These are phyloP conservation scores for Actinia tenebrosa DNA, from an alignment of 64 coral and sea anemone species.

Conservation along the genomic window DNA sequence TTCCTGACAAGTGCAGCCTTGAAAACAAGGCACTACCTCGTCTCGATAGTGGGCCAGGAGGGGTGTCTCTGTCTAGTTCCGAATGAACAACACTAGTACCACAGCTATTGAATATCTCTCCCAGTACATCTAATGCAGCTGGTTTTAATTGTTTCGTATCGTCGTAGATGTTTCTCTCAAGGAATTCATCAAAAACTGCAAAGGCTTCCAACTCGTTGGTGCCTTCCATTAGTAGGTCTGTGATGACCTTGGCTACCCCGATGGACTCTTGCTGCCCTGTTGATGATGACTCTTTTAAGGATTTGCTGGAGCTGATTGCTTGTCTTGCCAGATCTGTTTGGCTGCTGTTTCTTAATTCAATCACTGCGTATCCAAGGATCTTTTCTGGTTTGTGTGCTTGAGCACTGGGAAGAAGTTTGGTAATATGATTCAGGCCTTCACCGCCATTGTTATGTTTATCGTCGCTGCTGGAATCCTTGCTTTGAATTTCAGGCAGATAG, in stretches of 20 bases:
- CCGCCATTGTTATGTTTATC: neutral
- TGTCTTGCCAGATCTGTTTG: constrained; percentile 77
- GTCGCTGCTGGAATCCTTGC: neutral
- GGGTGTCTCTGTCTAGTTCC: constrained; percentile 1
- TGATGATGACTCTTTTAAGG: constrained; percentile 26
- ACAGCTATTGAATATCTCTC: constrained; percentile 74
- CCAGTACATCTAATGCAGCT: constrained; percentile 34
- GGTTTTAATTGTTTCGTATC: neutral
- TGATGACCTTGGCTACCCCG: constrained; percentile 76
- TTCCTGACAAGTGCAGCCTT: neutral
- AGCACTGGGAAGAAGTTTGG: constrained; percentile 42
- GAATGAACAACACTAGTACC: neutral
- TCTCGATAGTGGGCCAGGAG: neutral
- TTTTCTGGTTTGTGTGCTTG: constrained; percentile 22
- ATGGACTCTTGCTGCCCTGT: constrained; percentile 14
- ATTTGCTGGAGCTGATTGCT: constrained; percentile 53
- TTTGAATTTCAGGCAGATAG: constrained; percentile 59
- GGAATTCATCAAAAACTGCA: constrained; percentile 68
- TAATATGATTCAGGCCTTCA: neutral
- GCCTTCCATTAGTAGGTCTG: constrained; percentile 78
- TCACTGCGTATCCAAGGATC: constrained; percentile 62
- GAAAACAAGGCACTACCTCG: neutral
- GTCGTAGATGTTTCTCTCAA: constrained; percentile 38
- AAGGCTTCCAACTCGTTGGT: constrained; percentile 84
- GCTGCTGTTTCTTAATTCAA: constrained; percentile 70